Base-by-base conservation (phyloP, 2,888 invertebrate species). In the Ceraclea dissimilis region DNA sequence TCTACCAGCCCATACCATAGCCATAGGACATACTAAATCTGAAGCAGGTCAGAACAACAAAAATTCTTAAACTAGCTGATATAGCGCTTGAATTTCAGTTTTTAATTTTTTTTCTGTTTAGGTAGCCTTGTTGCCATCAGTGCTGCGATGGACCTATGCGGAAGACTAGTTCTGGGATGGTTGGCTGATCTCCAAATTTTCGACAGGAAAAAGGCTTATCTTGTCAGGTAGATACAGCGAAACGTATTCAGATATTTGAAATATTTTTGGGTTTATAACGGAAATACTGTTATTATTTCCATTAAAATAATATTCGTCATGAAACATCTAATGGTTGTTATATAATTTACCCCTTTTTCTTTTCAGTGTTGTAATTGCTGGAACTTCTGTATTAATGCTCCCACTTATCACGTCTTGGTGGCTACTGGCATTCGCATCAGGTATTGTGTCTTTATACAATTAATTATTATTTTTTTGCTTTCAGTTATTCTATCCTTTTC, bases 51-150 rank as follows among this genome's bases (percentile, higher is more conserved):
- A 49, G 47, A 2, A 6, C 6, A 11, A 31, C 31, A 31, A n/a
- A n/a, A n/a, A n/a, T n/a, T n/a, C n/a, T n/a, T n/a, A n/a, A n/a
- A n/a, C n/a, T 26, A 26, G 4, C 10, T 26, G 26, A 26, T 10
- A 26, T 10, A 26, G 10, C 5, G 26, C 26, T 26, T 10, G 10
- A 4, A 26, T 10, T 6, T 26, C 26, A 26, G 26, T 6, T 6
- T 26, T 26, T 6, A 26, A 4, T 6, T 26, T 26, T 26, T 26
- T 26, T 26, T 26, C 13, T 13, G 52, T 64, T 72, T 82, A 67
- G 86, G 86, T 44, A 84, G 83, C 48, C 71, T 89, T 61, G 84
- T 89, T 2, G 88, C 88, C 0, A 82, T 88, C 43, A 86, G 87
- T 55, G 88, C 89, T 0, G 84, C 82, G 0, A 69, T 86, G 46